A percentile compares a stretch with the other conserved stretches of the same genome.
These are phyloP conservation scores for Oreochromis aureus DNA, from an alignment of 2,113 vertebrate species.

Conservation along the genomic window DNA sequence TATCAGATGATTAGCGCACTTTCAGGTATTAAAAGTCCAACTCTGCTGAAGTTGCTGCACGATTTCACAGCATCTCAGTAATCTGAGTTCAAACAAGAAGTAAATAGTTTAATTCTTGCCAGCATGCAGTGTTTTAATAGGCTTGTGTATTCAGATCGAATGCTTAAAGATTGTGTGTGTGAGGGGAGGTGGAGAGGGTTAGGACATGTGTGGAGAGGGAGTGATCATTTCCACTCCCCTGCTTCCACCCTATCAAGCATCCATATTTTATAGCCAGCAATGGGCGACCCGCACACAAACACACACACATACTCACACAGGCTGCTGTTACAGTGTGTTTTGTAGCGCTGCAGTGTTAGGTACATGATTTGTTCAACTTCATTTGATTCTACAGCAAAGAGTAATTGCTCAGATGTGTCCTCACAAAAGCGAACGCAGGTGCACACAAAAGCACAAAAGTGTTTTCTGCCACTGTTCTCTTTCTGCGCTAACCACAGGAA, in stretches of 20 bases:
- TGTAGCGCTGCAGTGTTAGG: neutral
- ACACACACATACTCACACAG: neutral
- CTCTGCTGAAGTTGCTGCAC: neutral
- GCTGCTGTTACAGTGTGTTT: neutral
- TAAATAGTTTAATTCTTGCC: neutral
- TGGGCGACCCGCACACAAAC: neutral
- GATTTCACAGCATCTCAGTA: neutral
- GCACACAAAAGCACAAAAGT: neutral
- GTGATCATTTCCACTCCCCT: slow-evolving; percentile 41
- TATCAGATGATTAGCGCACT: neutral
- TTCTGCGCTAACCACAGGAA: neutral
- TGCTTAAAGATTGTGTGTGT: neutral
- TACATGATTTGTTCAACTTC: slow-evolving; percentile 9
- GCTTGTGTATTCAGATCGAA: neutral
- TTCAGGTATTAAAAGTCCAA: neutral
- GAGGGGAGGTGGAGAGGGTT: neutral
- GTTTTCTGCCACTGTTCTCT: neutral
- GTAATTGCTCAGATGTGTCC: slow-evolving; percentile 18
- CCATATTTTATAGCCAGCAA: slow-evolving; percentile 51
- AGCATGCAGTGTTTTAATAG: neutral
- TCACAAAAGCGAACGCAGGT: neutral
- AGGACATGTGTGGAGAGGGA: neutral
- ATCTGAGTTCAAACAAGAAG: neutral
- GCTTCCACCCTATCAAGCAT: slow-evolving; percentile 41
- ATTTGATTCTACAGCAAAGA: slow-evolving; percentile 18